Percentiles rank a stretch among this genome's conserved stretches.
Evolutionary conservation across 2,113 vertebrate genomes (phyloP).

Genomic region (Cyprinodon tularosa): DNA sequence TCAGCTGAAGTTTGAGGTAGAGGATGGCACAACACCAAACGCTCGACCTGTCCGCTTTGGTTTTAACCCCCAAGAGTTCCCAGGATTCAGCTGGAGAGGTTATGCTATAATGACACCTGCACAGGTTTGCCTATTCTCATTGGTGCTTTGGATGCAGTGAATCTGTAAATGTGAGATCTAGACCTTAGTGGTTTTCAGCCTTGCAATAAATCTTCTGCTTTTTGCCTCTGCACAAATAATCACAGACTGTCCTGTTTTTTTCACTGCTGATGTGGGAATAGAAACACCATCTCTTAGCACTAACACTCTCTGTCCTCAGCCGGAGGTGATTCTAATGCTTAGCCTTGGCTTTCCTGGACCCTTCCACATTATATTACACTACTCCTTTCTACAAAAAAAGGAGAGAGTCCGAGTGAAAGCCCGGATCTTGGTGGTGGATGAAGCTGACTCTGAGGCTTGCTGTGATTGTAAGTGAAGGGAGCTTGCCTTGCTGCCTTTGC

Average conservation of each 20-base stretch:
- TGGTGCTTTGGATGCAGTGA: not conserved
- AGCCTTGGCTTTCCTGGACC: conserved; percentile 82
- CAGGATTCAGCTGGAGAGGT: conserved; percentile 91
- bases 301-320: conserved; percentile 84
- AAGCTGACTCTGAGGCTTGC: conserved; percentile 82
- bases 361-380: conserved; percentile 83
- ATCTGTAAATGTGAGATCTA: not conserved
- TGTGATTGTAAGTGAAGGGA: conserved; percentile 86
- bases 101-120: conserved; percentile 86
- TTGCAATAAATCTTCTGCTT: conserved; percentile 34
- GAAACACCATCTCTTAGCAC: conserved; percentile 67
- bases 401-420: conserved; percentile 73
- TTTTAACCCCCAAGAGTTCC: conserved; percentile 85
- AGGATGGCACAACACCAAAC: conserved; percentile 83
- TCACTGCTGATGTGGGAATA: conserved; percentile 26
- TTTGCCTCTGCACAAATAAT: conserved; percentile 41
- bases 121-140: conserved; percentile 79
- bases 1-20: conserved; percentile 91
- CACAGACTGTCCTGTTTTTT: conserved; percentile 7
- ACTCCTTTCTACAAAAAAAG: conserved; percentile 79
- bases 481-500: conserved; percentile 28
- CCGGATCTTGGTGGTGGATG: conserved; percentile 82
- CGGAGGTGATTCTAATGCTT: conserved; percentile 83
- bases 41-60: conserved; percentile 85
- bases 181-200: conserved; percentile 4